Evolutionary conservation across 2,888 invertebrate species (phyloP).

Genomic region (Sinopyrophorus schimmeli): DNA sequence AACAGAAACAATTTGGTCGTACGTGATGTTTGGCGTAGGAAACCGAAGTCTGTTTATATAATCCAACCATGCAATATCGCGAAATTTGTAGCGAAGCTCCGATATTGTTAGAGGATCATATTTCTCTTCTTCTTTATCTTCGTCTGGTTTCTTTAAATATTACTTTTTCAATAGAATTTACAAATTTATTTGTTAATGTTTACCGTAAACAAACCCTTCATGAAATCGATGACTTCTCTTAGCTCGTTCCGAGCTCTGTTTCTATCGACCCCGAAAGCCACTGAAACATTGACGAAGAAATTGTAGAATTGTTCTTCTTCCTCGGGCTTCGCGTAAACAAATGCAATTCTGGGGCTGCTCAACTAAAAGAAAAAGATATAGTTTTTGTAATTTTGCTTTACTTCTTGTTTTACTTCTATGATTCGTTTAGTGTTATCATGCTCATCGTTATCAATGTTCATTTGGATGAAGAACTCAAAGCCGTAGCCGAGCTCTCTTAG

Average conservation of each 20-base stretch:
- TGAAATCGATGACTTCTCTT: slow-evolving; percentile 45
- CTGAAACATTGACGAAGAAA: slow-evolving; percentile 48
- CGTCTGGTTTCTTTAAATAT: slow-evolving; percentile 8
- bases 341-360: not conserved
- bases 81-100: slow-evolving; percentile 57
- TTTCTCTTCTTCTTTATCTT: slow-evolving; percentile 23
- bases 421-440: slow-evolving; percentile 43
- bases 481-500: slow-evolving; percentile 48
- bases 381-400: not conserved
- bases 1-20: slow-evolving; percentile 47
- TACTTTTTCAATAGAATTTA: not conserved
- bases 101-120: slow-evolving; percentile 53
- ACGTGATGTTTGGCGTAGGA: slow-evolving; percentile 40
- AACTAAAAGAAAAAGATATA: slow-evolving; percentile 16
- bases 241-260: slow-evolving; percentile 43
- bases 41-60: slow-evolving; percentile 47
- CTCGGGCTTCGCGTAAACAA: not conserved
- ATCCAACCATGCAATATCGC: slow-evolving; percentile 48
- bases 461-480: slow-evolving; percentile 47
- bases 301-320: slow-evolving; percentile 19
- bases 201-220: slow-evolving; percentile 47
- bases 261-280: slow-evolving; percentile 43
- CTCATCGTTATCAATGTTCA: slow-evolving; percentile 43
- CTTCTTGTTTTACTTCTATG: slow-evolving; percentile 40
- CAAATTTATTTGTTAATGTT: slow-evolving; percentile 13